Percentiles rank a stretch among this genome's conserved stretches.
phyloP scores from a whole-genome alignment of 2,888 invertebrate species.

The Dyspetes luteomarginatus region DNA sequence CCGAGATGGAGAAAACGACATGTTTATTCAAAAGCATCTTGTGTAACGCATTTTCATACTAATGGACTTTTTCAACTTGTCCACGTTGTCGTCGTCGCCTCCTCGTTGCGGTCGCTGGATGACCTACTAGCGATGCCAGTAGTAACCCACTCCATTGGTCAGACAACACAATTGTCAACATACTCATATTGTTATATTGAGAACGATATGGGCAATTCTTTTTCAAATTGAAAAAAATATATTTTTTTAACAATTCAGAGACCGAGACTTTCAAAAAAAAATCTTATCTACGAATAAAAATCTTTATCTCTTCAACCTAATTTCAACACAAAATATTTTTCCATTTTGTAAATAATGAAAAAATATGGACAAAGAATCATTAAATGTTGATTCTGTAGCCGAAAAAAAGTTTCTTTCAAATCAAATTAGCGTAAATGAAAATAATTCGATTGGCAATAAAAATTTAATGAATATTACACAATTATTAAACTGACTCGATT shows the following conservation, averaged over 20 bases:
- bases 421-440: no score
- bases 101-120: slow-evolving; percentile 3
- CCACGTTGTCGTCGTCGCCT: slow-evolving; percentile 32
- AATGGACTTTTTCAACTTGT: slow-evolving; percentile 79
- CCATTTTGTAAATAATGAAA: neutral
- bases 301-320: no score
- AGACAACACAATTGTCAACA: neutral
- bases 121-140: slow-evolving; percentile 12
- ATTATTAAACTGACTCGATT: no score
- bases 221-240: neutral
- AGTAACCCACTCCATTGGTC: slow-evolving; percentile 29
- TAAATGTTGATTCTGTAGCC: neutral
- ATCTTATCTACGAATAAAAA: no score
- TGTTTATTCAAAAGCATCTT: slow-evolving; percentile 78
- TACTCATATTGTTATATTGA: neutral
- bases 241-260: neutral
- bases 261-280: no score
- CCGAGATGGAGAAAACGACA: slow-evolving; percentile 67
- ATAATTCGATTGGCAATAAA: no score
- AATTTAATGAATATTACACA: no score
- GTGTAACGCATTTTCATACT: slow-evolving; percentile 79
- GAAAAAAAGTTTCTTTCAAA: no score
- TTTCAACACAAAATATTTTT: neutral
- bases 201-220: no score
- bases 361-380: neutral